Evolutionary conservation across 2,888 invertebrate genomes (phyloP).

Genomic region (Lasiommata megera): DNA sequence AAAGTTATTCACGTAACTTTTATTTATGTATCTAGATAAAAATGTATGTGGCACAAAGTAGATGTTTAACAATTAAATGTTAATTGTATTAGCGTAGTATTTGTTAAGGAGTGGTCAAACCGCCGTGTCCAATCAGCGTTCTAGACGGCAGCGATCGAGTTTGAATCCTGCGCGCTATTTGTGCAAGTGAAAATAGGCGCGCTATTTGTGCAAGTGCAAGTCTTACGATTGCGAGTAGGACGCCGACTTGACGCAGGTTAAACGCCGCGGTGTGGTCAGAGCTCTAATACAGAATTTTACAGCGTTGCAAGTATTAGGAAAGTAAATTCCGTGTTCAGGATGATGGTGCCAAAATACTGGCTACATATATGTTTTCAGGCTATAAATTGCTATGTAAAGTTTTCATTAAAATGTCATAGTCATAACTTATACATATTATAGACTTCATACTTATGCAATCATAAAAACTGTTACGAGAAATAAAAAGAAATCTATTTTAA

Average conservation of each 20-base stretch:
- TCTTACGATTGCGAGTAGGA: too few species aligned
- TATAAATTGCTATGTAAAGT: conserved; percentile 16
- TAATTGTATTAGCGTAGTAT: neutral
- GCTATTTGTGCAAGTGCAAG: too few species aligned
- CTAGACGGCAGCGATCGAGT: too few species aligned
- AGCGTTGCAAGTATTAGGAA: neutral
- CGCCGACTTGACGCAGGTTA: too few species aligned
- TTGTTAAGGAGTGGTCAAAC: too few species aligned
- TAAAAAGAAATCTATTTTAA: conserved; percentile 78
- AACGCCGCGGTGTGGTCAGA: too few species aligned
- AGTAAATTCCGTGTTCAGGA: conserved; percentile 56
- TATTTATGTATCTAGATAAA: too few species aligned
- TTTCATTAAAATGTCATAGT: neutral
- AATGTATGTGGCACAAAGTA: neutral
- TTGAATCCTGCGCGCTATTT: too few species aligned
- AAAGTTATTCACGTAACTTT: too few species aligned
- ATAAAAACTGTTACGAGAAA: conserved; percentile 54
- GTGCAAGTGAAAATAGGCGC: too few species aligned
- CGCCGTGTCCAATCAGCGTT: too few species aligned
- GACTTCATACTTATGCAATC: conserved; percentile 22
- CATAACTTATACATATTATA: conserved; percentile 5
- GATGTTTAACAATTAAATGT: neutral
- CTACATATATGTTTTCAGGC: conserved; percentile 34
- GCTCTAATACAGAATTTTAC: neutral
- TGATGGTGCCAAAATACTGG: conserved; percentile 66